Conservation (phyloP, 1,140 invertebrate genomes). For the Rhyacophila brunnea region DNA sequence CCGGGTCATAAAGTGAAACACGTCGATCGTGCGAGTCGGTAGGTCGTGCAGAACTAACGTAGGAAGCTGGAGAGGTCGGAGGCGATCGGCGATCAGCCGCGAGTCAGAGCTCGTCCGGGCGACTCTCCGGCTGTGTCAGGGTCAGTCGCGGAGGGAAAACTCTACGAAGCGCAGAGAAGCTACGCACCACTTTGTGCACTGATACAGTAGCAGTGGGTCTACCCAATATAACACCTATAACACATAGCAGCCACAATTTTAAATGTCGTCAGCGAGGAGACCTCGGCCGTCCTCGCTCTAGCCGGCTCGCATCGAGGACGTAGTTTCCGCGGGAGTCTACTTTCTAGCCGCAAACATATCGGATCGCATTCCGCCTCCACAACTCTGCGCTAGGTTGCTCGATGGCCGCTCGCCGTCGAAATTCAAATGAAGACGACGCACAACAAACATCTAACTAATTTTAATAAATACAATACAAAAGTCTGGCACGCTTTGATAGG, state of each 20-base stretch:
- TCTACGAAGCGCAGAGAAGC: slow-evolving; percentile 33
- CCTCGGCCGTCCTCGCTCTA: too few species aligned
- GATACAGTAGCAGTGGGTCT: slow-evolving; percentile 31
- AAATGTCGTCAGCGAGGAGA: not conserved
- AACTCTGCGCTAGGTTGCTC: too few species aligned
- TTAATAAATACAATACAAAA: too few species aligned
- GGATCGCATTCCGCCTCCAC: too few species aligned
- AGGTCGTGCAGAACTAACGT: slow-evolving; percentile 21
- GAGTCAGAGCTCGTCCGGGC: too few species aligned
- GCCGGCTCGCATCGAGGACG: too few species aligned
- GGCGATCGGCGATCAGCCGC: slow-evolving; percentile 8
- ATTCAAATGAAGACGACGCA: too few species aligned
- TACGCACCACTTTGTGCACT: slow-evolving; percentile 33
- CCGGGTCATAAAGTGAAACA: slow-evolving; percentile 32
- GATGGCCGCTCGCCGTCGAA: too few species aligned
- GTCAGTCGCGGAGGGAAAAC: slow-evolving; percentile 24
- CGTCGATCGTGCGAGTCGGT: slow-evolving; percentile 18
- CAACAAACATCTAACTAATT: too few species aligned
- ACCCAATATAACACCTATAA: slow-evolving; percentile 35
- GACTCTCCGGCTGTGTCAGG: slow-evolving; percentile 8
- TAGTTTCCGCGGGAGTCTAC: too few species aligned
- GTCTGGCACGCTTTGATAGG: too few species aligned
- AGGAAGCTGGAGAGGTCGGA: slow-evolving; percentile 26
- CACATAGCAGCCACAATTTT: slow-evolving; percentile 34
- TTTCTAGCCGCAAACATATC: too few species aligned